These are phyloP conservation scores for Suricata suricatta DNA, from an alignment of 2,113 vertebrate species.

Conservation along the genomic window DNA sequence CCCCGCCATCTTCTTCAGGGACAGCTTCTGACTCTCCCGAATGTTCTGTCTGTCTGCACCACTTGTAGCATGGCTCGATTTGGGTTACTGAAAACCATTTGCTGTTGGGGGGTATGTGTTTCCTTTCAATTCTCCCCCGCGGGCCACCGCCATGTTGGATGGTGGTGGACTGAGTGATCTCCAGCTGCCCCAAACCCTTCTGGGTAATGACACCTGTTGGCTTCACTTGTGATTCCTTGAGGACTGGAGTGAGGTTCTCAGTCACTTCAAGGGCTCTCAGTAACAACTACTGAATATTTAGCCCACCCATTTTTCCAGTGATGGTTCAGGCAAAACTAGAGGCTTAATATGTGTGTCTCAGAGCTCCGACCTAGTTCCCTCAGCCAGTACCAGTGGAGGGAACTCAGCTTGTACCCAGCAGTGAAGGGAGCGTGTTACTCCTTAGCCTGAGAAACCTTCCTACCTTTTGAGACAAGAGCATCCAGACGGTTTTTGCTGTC, in stretches of 20 bases:
- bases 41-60: slow-evolving; percentile 89
- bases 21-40: slow-evolving; percentile 93
- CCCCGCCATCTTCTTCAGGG: slow-evolving; percentile 93
- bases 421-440: not conserved
- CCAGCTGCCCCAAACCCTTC: slow-evolving; percentile 93
- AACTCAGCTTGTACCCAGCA: not conserved
- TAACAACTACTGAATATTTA: not conserved
- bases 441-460: not conserved
- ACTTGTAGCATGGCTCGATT: slow-evolving; percentile 91
- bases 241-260: slow-evolving; percentile 91
- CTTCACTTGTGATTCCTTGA: slow-evolving; percentile 95
- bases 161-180: slow-evolving; percentile 93
- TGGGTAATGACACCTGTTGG: slow-evolving; percentile 93
- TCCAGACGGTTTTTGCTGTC: not conserved
- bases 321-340: not conserved
- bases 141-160: slow-evolving; percentile 94
- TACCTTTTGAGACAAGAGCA: not conserved
- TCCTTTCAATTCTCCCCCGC: slow-evolving; percentile 91
- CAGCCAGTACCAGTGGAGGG: not conserved
- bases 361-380: not conserved
- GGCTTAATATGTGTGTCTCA: not conserved
- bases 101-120: slow-evolving; percentile 79
- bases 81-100: slow-evolving; percentile 92
- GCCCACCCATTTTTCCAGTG: not conserved
- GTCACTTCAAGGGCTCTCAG: slow-evolving; percentile 82